phyloP scores from a whole-genome alignment of 2,888 invertebrate genomes.

The Trissoscelio sp. region DNA sequence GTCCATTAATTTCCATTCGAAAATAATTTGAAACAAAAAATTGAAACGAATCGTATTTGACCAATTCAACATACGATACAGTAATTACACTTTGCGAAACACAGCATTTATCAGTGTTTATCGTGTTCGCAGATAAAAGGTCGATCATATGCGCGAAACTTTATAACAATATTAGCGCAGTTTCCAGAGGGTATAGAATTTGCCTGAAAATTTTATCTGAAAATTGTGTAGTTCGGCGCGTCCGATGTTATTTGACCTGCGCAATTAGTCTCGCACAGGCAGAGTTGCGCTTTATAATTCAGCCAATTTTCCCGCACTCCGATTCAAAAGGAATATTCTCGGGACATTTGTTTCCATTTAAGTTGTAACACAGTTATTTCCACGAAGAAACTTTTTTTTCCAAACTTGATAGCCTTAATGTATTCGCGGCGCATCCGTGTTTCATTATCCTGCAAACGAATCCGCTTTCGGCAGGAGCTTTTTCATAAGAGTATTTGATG shows the following conservation, averaged over 20 bases:
- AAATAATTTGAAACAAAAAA: too few species aligned
- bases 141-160: conserved; percentile 33
- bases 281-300: conserved; percentile 16
- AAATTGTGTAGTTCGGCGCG: conserved; percentile 22
- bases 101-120: conserved; percentile 15
- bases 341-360: conserved; percentile 8
- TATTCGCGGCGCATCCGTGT: conserved; percentile 25
- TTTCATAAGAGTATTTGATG: conserved; percentile 36
- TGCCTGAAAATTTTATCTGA: conserved; percentile 16
- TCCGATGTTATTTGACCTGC: conserved; percentile 27
- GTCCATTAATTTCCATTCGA: too few species aligned
- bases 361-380: conserved; percentile 1
- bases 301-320: conserved; percentile 7
- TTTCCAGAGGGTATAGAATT: conserved; percentile 26
- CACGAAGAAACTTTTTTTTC: background rate
- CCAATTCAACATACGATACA: background rate
- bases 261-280: conserved; percentile 17
- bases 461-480: background rate
- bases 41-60: background rate
- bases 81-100: background rate
- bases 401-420: conserved; percentile 6
- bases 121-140: conserved; percentile 2
- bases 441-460: conserved; percentile 31
- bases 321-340: conserved; percentile 19
- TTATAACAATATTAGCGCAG: conserved; percentile 43